Percentiles rank a stretch among this genome's conserved stretches.
These are phyloP conservation scores for Pteromalus puparum DNA, from an alignment of 1,140 invertebrate species.

Conservation along the genomic window DNA sequence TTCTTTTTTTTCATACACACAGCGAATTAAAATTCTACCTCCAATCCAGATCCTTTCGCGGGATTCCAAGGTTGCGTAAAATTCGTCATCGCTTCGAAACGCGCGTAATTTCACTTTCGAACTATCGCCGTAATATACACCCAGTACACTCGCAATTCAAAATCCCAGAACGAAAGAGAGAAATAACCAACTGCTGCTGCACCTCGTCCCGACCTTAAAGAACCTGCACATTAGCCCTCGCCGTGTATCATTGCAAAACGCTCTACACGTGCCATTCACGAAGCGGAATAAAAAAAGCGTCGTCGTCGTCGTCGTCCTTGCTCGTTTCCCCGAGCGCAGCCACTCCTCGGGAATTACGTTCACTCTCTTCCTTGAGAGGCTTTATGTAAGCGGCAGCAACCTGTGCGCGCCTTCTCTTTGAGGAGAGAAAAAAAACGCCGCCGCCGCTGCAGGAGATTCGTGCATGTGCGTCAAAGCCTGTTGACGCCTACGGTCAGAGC, in stretches of 20 bases:
- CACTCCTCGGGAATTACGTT: conserved; percentile 33
- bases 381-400: conserved; percentile 33
- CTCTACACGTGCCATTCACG: not conserved
- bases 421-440: not conserved
- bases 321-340: not conserved
- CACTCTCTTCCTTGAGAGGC: conserved; percentile 36
- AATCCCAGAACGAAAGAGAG: not conserved
- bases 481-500: not conserved
- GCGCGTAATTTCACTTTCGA: not conserved
- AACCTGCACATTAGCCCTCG: not conserved
- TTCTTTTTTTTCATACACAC: not conserved
- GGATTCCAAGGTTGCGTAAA: not conserved
- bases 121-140: not conserved
- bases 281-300: not conserved
- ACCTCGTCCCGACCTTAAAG: not conserved
- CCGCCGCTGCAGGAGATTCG: not conserved
- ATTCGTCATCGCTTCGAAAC: not conserved
- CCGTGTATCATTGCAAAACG: not conserved
- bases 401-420: conserved; percentile 4
- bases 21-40: not conserved
- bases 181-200: not conserved
- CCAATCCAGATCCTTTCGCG: not conserved
- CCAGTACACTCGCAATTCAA: not conserved
- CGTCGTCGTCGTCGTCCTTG: conserved; percentile 34
- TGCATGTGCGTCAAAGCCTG: not conserved